Evolutionary conservation across 2,888 invertebrate species (phyloP), one percentile per base, ranked within the genome.

Genomic region (Cryptosula pallasiana): DNA sequence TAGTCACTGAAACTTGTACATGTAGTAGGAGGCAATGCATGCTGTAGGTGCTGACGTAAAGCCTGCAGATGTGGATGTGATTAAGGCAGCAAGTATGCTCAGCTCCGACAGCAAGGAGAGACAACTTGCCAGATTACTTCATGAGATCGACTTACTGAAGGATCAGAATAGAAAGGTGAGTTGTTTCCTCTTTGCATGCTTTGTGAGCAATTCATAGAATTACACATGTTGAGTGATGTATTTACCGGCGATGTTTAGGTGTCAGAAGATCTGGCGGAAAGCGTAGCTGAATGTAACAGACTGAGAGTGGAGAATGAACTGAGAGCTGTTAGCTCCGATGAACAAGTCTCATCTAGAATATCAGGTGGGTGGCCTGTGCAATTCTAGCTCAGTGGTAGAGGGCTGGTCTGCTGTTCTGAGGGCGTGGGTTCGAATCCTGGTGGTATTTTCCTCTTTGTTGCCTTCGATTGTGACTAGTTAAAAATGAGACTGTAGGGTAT

Each of bases 101-200:
- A 63, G 63, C 32, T 27, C 63, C 5, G 63, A 63, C 29, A 63
- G 63, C 63, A 63, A 63, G 32, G 63, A 63, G 34, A 70, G 75
- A 55, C 75, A 75, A 71, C 74, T 75, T 29, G 34, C 73, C 3
- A 29, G 73, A 20, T 70, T 75, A 32, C 69, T 75, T 63, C 58
- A 72, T 20, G 75, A 75, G 54, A 71, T 75, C 20, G 75, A 75
- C 25, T 71, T 73, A 0, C 71, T 73, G 23, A 75, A 71, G 36
- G 72, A 72, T 27, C 72, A 73, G 58, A 75, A 74, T 69, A 69
- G 72, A 71, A 72, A 75, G 73, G 75, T 75, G 34, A 58, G 54
- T 29, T 58, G 45, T 45, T 45, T 45, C 20, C 45, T 20, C 20
- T 45, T 45, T 13, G 45, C 45, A 45, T 45, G 45, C 45, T 13